Percentiles rank a stretch among this genome's conserved stretches.
These are phyloP conservation scores for Merluccius polli DNA, from an alignment of 2,797 vertebrate species.

Conservation along the genomic window DNA sequence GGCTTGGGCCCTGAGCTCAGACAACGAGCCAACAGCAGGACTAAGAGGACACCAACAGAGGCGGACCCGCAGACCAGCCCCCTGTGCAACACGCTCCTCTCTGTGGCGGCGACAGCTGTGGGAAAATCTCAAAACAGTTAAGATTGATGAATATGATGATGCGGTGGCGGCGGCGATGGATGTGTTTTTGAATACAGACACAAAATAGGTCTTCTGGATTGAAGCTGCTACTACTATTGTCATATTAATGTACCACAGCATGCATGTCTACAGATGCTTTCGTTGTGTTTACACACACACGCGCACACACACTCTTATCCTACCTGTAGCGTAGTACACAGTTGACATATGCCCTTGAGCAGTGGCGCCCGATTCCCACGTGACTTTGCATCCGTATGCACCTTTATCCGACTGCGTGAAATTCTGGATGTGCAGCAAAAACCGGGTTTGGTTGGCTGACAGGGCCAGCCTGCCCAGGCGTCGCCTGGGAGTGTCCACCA, in stretches of 20 bases:
- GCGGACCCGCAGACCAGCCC: constrained; percentile 46
- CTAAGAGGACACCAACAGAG: constrained; percentile 47
- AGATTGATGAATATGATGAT: not conserved
- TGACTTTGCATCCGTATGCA: constrained; percentile 48
- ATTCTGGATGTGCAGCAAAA: constrained; percentile 38
- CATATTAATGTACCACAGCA: not conserved
- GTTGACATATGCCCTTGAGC: constrained; percentile 45
- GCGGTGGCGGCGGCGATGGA: not conserved
- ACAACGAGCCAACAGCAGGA: constrained; percentile 48
- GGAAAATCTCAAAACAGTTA: not conserved
- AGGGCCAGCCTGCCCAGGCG: no score
- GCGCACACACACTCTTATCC: not conserved
- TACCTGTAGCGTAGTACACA: constrained; percentile 57
- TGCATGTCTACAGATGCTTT: not conserved
- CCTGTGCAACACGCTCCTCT: constrained; percentile 45
- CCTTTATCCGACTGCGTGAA: constrained; percentile 54
- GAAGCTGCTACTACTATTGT: not conserved
- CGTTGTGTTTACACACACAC: no score
- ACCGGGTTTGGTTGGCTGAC: constrained; percentile 22
- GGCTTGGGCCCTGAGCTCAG: constrained; percentile 38
- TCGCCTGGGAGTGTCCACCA: no score
- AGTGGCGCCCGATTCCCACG: not conserved
- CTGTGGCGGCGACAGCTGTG: not conserved
- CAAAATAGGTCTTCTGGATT: not conserved
- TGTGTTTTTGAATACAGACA: not conserved